Conservation (phyloP, 2,797 vertebrate genomes). For the Siniperca undulata region DNA sequence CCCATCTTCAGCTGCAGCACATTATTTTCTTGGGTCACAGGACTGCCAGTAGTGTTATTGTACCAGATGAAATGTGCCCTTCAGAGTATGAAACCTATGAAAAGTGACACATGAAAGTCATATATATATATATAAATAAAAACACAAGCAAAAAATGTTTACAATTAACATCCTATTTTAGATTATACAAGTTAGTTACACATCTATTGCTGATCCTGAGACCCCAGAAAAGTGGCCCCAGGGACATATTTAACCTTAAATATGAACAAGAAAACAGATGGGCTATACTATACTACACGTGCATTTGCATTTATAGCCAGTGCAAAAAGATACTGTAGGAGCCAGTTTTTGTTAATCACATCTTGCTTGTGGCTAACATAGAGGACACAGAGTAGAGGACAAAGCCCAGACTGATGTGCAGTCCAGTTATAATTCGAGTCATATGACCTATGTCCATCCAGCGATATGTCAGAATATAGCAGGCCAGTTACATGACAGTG, state of each 20-base stretch:
- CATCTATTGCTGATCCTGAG: background rate
- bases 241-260: background rate
- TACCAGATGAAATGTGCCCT: constrained; percentile 31
- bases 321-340: background rate
- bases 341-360: background rate
- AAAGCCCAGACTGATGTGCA: background rate
- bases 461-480: background rate
- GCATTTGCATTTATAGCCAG: background rate
- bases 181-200: too few species aligned
- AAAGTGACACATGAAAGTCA: constrained; percentile 22
- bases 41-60: constrained; percentile 65
- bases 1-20: constrained; percentile 92
- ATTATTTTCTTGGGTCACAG: constrained; percentile 84
- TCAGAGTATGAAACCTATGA: constrained; percentile 35
- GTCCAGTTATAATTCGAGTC: background rate
- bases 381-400: background rate
- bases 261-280: background rate
- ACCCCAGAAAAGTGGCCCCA: background rate
- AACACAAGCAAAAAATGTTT: background rate
- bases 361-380: background rate
- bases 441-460: background rate
- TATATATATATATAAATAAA: background rate
- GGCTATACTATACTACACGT: background rate
- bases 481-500: constrained; percentile 47
- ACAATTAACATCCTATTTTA: background rate